These are phyloP conservation scores for Dolichallabes microphthalmus DNA, from an alignment of 2,113 vertebrate species.

Conservation along the genomic window DNA sequence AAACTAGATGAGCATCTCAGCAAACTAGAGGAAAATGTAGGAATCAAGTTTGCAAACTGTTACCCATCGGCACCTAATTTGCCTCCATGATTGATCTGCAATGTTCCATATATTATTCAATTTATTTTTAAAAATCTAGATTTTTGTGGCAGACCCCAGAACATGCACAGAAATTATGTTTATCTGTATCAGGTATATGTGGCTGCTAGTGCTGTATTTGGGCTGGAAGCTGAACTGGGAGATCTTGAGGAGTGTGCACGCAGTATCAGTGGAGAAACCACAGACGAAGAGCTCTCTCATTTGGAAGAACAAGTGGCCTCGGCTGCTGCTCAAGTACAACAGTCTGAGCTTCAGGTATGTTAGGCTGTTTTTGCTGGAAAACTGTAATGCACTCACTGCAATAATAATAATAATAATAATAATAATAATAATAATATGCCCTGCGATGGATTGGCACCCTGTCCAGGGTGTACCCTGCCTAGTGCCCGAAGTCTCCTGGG, in stretches of 20 bases:
- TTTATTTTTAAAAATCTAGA: neutral
- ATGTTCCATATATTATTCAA: neutral
- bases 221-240: conserved; percentile 85
- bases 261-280: conserved; percentile 77
- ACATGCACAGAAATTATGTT: neutral
- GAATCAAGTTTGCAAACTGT: conserved; percentile 21
- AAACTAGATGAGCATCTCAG: conserved; percentile 87
- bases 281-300: conserved; percentile 79
- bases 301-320: conserved; percentile 95
- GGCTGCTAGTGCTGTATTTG: conserved; percentile 83
- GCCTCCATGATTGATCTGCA: neutral
- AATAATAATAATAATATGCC: too few species aligned
- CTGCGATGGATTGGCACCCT: too few species aligned
- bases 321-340: conserved; percentile 89
- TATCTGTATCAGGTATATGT: conserved; percentile 82
- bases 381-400: neutral
- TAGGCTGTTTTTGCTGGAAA: neutral
- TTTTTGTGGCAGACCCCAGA: neutral
- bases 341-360: conserved; percentile 89
- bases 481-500: too few species aligned
- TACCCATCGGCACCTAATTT: neutral
- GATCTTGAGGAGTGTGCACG: conserved; percentile 86
- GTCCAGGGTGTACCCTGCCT: too few species aligned
- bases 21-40: conserved; percentile 92
- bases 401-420: too few species aligned